Percentiles rank a stretch among this genome's conserved stretches.
These are phyloP conservation scores for Platycheirus rosarum DNA, from an alignment of 2,888 invertebrate genomes.

Conservation along the genomic window DNA sequence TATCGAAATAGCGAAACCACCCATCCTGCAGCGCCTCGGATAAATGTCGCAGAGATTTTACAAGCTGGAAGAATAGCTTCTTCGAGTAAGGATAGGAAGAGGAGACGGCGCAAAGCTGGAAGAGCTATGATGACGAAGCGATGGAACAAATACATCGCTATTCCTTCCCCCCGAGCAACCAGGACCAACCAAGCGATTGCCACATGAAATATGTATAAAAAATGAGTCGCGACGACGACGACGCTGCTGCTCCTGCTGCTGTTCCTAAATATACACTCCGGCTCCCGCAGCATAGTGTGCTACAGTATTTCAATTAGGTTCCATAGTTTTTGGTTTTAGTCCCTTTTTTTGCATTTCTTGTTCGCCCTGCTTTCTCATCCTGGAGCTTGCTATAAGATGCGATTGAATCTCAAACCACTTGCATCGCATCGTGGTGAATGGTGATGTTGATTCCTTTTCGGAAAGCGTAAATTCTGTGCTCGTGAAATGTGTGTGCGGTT, in stretches of 20 bases:
- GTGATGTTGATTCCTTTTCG: slow-evolving; percentile 60
- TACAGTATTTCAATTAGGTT: slow-evolving; percentile 71
- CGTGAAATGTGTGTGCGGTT: slow-evolving; percentile 35
- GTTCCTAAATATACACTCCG: slow-evolving; percentile 56
- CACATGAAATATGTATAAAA: slow-evolving; percentile 67
- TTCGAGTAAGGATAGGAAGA: background rate
- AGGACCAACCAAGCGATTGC: slow-evolving; percentile 42
- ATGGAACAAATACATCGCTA: slow-evolving; percentile 3
- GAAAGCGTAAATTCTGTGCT: slow-evolving; percentile 54
- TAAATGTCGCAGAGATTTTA: slow-evolving; percentile 67
- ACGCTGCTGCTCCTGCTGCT: slow-evolving; percentile 23
- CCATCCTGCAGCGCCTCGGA: slow-evolving; percentile 1
- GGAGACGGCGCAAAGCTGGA: slow-evolving; percentile 13
- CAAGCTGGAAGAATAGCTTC: slow-evolving; percentile 30
- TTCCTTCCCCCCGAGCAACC: slow-evolving; percentile 2
- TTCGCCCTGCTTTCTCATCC: background rate
- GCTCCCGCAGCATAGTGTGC: slow-evolving; percentile 38
- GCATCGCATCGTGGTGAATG: too few relatives aligned
- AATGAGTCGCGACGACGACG: slow-evolving; percentile 63
- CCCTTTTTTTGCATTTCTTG: slow-evolving; percentile 4
- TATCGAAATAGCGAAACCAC: background rate
- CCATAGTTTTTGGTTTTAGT: slow-evolving; percentile 47
- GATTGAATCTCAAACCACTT: slow-evolving; percentile 53
- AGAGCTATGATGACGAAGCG: slow-evolving; percentile 1
- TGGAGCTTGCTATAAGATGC: slow-evolving; percentile 16